phyloP scores from a whole-genome alignment of 2,113 vertebrate genomes.

The Lepus timidus region DNA sequence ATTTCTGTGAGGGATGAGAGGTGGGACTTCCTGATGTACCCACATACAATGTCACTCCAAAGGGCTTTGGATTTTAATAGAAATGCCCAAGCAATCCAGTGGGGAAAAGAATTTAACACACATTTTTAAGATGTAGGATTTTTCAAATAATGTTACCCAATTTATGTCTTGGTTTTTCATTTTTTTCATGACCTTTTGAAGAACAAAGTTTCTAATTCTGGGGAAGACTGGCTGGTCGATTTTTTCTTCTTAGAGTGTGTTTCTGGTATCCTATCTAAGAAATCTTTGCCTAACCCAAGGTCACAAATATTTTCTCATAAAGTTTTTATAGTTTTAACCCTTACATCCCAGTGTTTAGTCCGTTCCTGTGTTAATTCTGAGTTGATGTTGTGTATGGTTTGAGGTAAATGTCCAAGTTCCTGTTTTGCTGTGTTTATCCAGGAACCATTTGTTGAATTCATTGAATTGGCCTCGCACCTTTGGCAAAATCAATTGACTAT shows the following conservation, averaged over 20 bases:
- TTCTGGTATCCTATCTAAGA: slow-evolving; percentile 16
- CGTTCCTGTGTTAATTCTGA: neutral
- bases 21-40: neutral
- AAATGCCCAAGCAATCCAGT: neutral
- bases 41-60: neutral
- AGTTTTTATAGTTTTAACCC: slow-evolving; percentile 13
- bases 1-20: neutral
- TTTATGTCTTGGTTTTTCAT: neutral
- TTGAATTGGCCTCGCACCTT: neutral
- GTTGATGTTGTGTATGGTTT: neutral
- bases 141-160: neutral
- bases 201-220: neutral
- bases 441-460: neutral
- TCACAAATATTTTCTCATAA: slow-evolving; percentile 5
- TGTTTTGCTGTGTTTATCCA: neutral
- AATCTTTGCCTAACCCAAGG: neutral
- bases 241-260: neutral
- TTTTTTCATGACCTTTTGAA: slow-evolving; percentile 35
- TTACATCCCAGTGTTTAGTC: neutral
- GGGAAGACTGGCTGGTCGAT: neutral
- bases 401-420: neutral
- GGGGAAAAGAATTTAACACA: too few relatives aligned
- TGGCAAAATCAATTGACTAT: neutral
- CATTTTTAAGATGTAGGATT: neutral
- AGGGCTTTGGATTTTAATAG: slow-evolving; percentile 43